Conservation (phyloP, 2,888 invertebrate species). For the Eueremaeus valkanovi region DNA sequence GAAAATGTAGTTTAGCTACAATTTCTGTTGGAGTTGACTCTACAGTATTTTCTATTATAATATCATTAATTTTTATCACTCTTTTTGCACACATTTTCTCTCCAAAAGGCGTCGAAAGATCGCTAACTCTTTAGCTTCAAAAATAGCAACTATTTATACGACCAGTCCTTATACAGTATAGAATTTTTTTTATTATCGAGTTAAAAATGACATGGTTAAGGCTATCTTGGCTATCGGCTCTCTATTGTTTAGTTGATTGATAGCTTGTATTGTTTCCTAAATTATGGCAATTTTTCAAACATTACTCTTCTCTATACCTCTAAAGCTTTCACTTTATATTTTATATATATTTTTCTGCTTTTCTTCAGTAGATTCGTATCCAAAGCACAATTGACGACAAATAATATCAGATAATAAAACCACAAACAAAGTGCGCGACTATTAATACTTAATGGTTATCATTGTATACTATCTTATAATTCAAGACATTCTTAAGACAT, state of each 20-base stretch:
- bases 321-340: not conserved
- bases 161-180: not conserved
- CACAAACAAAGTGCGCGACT: not conserved
- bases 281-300: slow-evolving; percentile 16
- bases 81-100: too few species aligned
- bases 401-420: slow-evolving; percentile 4
- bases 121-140: too few species aligned
- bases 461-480: not conserved
- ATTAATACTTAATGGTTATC: slow-evolving; percentile 15
- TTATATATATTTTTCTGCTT: not conserved
- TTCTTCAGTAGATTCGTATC: not conserved
- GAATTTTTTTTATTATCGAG: not conserved
- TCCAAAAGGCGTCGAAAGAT: too few species aligned
- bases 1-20: too few species aligned
- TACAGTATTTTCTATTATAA: too few species aligned
- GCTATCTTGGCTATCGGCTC: not conserved
- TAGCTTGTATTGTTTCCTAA: slow-evolving; percentile 5
- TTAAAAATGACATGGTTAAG: not conserved
- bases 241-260: slow-evolving; percentile 2
- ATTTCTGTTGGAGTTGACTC: too few species aligned
- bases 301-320: not conserved
- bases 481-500: not conserved
- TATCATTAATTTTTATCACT: too few species aligned
- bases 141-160: too few species aligned
- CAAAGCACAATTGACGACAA: not conserved